Base-by-base conservation (phyloP, 2,888 invertebrate genomes). In the Drosophila villosipedis region DNA sequence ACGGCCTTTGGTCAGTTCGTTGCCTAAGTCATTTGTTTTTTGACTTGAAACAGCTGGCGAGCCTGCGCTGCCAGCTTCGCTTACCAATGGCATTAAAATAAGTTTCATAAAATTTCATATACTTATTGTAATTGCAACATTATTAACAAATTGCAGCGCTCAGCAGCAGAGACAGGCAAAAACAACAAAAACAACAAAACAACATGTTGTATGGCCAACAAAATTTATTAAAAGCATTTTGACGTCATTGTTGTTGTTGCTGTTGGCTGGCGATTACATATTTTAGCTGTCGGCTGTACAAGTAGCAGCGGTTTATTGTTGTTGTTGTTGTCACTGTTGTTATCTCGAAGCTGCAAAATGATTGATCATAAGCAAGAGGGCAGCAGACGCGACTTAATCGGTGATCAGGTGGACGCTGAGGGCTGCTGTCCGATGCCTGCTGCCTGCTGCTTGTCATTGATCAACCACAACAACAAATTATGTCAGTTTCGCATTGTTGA, bases 141-240 rank as follows among this genome's bases (percentile, higher is more conserved):
- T 88, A 88, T 91, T 89, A 85, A 85, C 90, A 91, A 90, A 91
- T 91, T 89, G 80, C 89, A 78, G 73, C 73, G 62, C 70, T 73
- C 73, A 60, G 71, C 71, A 69, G 68, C 58, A 59, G 73, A 63
- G 78, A 78, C 76, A 63, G 59, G 57, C 60, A 65, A 50, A 67
- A 70, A 47, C 67, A 76, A 66, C 57, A 73, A 35, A 50, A 59
- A 39, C 68, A 65, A 72, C 61, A 68, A 68, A 59, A 59, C 49
- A 62, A 71, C 78, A 80, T 71, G 72, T 74, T 82, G 77, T 76
- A 71, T 76, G 66, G 74, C 68, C 83, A 83, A 78, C 77, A 80
- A 77, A 73, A 86, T 86, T 89, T 86, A 89, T 89, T 84, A 87
- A 86, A 86, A 86, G 87, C 84, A 86, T 89, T 86, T 86, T 83